Conservation (phyloP, 2,797 vertebrate species). For the Anisognathus igniventris region DNA sequence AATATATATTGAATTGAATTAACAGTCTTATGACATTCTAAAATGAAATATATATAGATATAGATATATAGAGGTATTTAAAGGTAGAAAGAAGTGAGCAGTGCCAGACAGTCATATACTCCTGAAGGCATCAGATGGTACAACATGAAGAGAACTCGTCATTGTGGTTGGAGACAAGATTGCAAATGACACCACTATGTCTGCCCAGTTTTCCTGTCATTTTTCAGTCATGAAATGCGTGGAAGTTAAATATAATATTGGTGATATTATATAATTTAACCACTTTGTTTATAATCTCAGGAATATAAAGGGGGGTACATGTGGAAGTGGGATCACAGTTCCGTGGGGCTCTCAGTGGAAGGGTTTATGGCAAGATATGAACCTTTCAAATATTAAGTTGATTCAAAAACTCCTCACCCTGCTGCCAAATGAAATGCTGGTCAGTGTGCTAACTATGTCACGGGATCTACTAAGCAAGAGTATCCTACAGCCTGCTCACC, state of each 20-base stretch:
- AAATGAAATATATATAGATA: background rate
- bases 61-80: background rate
- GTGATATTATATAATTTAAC: background rate
- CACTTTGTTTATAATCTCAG: background rate
- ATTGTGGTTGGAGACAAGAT: background rate
- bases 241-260: background rate
- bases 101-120: fast-evolving
- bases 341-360: background rate
- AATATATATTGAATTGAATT: background rate
- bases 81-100: background rate
- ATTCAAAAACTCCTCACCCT: background rate
- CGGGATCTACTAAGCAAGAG: background rate
- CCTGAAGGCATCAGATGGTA: background rate
- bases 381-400: background rate
- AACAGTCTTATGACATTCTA: background rate
- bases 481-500: background rate
- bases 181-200: background rate
- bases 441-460: background rate
- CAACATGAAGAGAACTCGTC: background rate
- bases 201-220: background rate
- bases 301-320: fast-evolving
- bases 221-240: background rate
- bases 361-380: background rate
- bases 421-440: background rate
- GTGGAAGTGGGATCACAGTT: background rate